These are phyloP conservation scores for Andrena cerasifolii DNA, from an alignment of 1,140 invertebrate species.

Conservation along the genomic window DNA sequence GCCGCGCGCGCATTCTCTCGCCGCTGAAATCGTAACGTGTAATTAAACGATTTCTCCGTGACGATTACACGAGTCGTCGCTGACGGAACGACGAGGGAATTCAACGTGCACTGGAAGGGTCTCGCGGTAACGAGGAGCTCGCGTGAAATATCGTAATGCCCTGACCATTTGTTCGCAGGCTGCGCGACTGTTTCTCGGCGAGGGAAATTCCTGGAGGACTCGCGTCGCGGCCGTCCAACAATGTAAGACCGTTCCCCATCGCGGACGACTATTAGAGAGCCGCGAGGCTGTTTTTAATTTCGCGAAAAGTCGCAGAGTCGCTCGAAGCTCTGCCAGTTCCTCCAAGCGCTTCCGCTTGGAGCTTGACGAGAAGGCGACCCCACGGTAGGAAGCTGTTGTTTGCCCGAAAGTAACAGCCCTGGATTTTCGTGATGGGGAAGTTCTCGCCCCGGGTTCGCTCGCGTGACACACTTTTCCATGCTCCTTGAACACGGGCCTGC, in stretches of 20 bases:
- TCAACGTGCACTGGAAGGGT: background rate
- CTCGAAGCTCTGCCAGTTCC: background rate
- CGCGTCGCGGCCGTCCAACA: background rate
- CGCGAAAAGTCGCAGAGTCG: constrained; percentile 21
- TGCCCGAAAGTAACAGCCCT: constrained; percentile 25
- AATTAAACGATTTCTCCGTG: background rate
- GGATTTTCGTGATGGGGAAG: constrained; percentile 51
- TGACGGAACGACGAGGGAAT: background rate
- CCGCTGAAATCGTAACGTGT: background rate
- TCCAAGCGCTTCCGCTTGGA: constrained; percentile 16
- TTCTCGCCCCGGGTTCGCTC: constrained; percentile 44
- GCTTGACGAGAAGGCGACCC: constrained; percentile 18
- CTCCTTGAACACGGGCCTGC: constrained; percentile 54
- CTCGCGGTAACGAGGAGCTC: background rate
- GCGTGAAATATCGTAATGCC: constrained; percentile 13
- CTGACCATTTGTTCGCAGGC: constrained; percentile 1
- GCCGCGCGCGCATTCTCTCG: constrained; percentile 9
- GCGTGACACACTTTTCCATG: constrained; percentile 66
- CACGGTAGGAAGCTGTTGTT: background rate
- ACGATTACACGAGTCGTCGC: constrained; percentile 8
- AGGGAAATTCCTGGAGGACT: background rate
- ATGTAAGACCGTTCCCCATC: background rate
- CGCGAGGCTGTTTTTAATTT: constrained; percentile 44
- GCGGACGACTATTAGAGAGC: constrained; percentile 24
- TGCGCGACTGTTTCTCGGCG: background rate